Conservation (phyloP, 2,888 invertebrate species). For the Epinotia brunnichana region DNA sequence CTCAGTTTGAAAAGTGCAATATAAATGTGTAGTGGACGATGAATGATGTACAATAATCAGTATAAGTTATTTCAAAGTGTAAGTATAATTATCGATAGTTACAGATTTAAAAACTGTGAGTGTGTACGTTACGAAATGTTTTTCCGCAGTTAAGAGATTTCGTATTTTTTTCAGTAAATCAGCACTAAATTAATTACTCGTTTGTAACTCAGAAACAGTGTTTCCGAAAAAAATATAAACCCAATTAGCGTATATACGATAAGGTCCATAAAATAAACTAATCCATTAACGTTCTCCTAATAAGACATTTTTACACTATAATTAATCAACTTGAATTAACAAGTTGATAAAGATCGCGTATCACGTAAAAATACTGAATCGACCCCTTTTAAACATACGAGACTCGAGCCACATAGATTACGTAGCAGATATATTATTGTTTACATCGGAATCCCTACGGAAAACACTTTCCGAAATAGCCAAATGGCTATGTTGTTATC, state of each 20-base stretch:
- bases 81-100: too few species aligned
- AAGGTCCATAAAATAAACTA: background rate
- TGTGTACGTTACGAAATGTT: too few species aligned
- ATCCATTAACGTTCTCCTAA: background rate
- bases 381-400: background rate
- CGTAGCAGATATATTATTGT: conserved; percentile 20
- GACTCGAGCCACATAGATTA: background rate
- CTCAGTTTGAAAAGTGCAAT: too few species aligned
- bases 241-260: background rate
- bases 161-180: too few species aligned
- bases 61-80: too few species aligned
- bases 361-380: background rate
- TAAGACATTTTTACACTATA: background rate
- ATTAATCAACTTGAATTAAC: conserved; percentile 8
- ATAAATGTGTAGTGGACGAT: too few species aligned
- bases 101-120: too few species aligned
- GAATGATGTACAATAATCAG: too few species aligned
- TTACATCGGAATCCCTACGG: conserved; percentile 24
- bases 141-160: too few species aligned
- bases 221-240: too few species aligned
- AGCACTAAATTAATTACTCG: too few species aligned
- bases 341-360: background rate
- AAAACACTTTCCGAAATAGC: conserved; percentile 31
- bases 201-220: too few species aligned
- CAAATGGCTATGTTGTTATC: conserved; percentile 34